A percentile compares a stretch with the other conserved stretches of the same genome.
phyloP scores from a whole-genome alignment of 92 coral and sea anemone species.

The Anthopleura xanthogrammica region DNA sequence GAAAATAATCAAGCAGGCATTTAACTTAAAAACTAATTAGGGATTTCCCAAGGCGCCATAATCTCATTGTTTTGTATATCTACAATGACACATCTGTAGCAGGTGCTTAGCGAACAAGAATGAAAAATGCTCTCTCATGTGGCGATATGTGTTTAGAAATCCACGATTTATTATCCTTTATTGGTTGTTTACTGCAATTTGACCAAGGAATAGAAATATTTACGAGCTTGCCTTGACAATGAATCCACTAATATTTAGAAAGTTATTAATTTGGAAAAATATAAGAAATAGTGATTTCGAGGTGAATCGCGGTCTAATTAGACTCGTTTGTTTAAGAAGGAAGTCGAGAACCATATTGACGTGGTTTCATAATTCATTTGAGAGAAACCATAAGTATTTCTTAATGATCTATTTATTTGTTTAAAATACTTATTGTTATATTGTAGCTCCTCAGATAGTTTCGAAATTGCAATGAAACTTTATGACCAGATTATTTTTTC shows the following conservation, averaged over 20 bases:
- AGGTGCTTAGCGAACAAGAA: slow-evolving; percentile 2
- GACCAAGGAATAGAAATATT: not conserved
- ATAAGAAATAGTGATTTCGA: not conserved
- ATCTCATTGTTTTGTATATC: slow-evolving; percentile 36
- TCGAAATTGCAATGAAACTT: not conserved
- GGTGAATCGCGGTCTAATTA: not conserved
- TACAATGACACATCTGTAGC: slow-evolving; percentile 36
- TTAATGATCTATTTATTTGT: slow-evolving; percentile 1
- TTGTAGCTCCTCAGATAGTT: not conserved
- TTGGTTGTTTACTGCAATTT: not conserved
- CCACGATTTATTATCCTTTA: not conserved
- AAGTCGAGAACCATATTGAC: not conserved
- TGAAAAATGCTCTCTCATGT: not conserved
- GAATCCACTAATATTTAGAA: not conserved
- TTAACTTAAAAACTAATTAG: slow-evolving; percentile 41
- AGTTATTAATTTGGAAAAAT: not conserved
- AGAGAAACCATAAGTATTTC: slow-evolving; percentile 4
- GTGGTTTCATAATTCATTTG: not conserved
- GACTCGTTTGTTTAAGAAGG: slow-evolving; percentile 4
- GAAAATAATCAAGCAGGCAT: slow-evolving; percentile 37
- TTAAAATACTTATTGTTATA: not conserved
- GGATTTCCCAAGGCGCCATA: slow-evolving; percentile 45
- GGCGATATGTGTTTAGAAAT: not conserved
- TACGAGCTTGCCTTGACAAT: not conserved
- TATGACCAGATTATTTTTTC: not conserved